Evolutionary conservation across 2,888 invertebrate species (phyloP), one percentile per base, ranked within the genome.

Genomic region (Drosophila sordidapex): DNA sequence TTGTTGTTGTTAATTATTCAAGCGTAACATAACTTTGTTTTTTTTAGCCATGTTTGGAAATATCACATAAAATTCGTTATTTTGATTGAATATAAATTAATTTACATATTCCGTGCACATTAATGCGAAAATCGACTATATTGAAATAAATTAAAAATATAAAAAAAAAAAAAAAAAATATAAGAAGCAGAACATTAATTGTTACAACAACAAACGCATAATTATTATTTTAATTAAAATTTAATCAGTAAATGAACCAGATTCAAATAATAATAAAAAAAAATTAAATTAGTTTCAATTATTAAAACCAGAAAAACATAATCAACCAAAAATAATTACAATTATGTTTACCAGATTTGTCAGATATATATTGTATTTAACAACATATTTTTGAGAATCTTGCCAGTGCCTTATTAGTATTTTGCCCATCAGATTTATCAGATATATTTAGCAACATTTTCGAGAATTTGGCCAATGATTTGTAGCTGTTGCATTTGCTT

Each of bases 71-170:
- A 83, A 80, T 77, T 85, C 82, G 66, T 64, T 72, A 69, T 80
- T 82, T 82, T 78, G 74, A 85, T 89, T 82, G 67, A 52, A 72
- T 78, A 81, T 75, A 56, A 70, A 74, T 75, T 60, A 54, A 64
- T 64, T 54, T 52, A 27, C 31, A 58, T 43, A 70, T 62, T 33
- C 25, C 49, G 33, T 29, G 56, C 29, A 25, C 57, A 73, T 36
- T 36, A 21, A 36, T 33, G 59, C 38, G 40, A 29, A 25, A 15
- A 11, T 29, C 25, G 8, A 13, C 6, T 21, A 35, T 29, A 53
- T 43, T 60, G 15, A 29, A 51, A 62, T 43, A 36, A 49, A 56
- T 29, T n/a, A 11, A 27, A 40, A 62, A 15, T 29, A 21, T 27
- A 4, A 29, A 15, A 21, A 35, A 43, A 4, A 1, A 27, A 1